Base-by-base conservation (phyloP, 2,888 invertebrate genomes). In the Cabera pusaria region DNA sequence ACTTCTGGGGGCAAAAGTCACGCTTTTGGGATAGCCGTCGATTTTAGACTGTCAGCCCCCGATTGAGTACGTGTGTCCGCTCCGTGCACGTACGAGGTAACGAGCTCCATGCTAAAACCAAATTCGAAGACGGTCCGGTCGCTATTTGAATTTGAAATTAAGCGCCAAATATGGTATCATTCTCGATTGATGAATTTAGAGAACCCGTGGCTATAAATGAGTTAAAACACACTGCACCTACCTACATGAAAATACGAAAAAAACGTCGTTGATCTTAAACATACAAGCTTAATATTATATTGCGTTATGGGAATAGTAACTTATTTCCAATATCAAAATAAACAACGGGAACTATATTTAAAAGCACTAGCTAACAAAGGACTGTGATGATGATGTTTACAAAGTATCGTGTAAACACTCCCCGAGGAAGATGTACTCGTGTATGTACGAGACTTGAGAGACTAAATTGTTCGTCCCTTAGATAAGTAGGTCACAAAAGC, bases 1-100 rank as follows among this genome's bases (percentile, higher is more conserved):
- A 80, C 82, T 81, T 82, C 80, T 73, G 76, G 78, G 81, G 77
- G 73, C 80, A 86, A 81, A 86, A 88, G 88, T 88, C 88, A 86
- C 78, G 77, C 72, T 81, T 82, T 71, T 64, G 64, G 79, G 81
- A 77, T 78, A 74, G 76, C 76, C 77, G 80, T 74, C 78, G 80
- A 85, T 81, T 82, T 72, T 61, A 72, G 73, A 72, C 77, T 74
- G 81, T 72, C 79, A 77, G 71, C 58, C 63, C 67, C 67, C 72
- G 66, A 70, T 75, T 66, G 71, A 66, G 70, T 67, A 67, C 60
- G 61, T 57, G 56, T 55, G 55, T 46, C 39, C 45, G 43, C 36
- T 46, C 39, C 35, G 35, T 32, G 49, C 47, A 37, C 31, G 32
- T 48, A 14, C 54, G 54, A 63, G 64, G 65, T 67, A 71, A 66